Evolutionary conservation across 2,113 vertebrate species (phyloP), one percentile per base, ranked within the genome.

Genomic region (Lycaon pictus): DNA sequence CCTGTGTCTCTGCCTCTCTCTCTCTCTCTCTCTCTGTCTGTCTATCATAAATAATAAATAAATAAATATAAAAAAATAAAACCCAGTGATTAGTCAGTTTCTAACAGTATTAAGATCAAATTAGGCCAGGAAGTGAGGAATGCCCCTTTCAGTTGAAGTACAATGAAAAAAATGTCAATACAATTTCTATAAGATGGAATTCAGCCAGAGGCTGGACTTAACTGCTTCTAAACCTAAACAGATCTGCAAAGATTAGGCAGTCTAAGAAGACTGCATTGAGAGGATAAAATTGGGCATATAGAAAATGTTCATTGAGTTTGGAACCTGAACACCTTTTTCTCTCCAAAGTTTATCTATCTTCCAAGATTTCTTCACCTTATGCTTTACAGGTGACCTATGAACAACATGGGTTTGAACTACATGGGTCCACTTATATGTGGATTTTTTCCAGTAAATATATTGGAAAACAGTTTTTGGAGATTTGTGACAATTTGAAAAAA

Each of bases 121-220:
- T 88, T 72, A 93, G 65, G 15, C 15, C 67, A 95, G 60, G 83
- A 97, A 96, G 35, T 63, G 74, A 76, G 12, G 27, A 96, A 55
- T 86, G 48, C 55, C 35, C 27, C 56, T 88, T 93, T 91, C 29
- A 82, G 51, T 43, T 80, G 67, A 96, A 95, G 71, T 65, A 3
- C 37, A 80, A 88, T 37, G 27, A 62, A 65, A 77, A 60, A 88
- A 51, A 77, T n/a, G 63, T 16, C 35, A 92, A 94, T 81, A 71
- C 83, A 95, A 80, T 94, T 96, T 96, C 43, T 80, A 23, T 89
- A 95, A 25, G 72, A 53, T 62, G 29, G 62, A 62, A 65, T 90
- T 96, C 37, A 79, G 5, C 29, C 56, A 81, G 56, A 27, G 25
- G 27, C 56, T 69, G 8, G 53, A 67, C 23, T 86, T 58, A 53